phyloP scores from a whole-genome alignment of 2,113 vertebrate species.

The Apteryx mantelli region DNA sequence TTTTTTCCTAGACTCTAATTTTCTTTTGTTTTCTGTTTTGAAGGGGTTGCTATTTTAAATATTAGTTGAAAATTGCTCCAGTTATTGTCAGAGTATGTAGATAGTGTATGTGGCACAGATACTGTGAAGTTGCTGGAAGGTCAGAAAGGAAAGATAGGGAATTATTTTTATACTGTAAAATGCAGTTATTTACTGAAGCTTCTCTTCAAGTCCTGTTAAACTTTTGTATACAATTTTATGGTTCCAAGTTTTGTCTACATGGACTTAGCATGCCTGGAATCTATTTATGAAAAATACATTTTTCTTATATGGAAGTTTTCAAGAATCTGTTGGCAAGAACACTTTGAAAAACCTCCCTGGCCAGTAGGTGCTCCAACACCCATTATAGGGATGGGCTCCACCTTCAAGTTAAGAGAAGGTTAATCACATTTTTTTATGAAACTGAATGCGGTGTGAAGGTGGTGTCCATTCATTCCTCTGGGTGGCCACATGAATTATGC shows the following conservation, averaged over 20 bases:
- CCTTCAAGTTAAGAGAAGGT: neutral
- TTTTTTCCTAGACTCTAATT: neutral
- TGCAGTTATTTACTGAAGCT: neutral
- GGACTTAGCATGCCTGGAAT: neutral
- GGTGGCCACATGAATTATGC: rapidly evolving
- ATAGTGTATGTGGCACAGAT: neutral
- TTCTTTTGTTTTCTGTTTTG: neutral
- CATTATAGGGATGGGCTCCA: neutral
- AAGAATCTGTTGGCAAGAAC: neutral
- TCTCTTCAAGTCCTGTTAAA: neutral
- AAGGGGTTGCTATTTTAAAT: neutral
- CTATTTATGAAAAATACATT: neutral
- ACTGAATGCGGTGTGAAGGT: neutral
- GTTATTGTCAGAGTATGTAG: neutral
- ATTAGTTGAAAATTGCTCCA: neutral
- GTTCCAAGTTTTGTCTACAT: neutral
- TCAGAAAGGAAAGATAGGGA: neutral
- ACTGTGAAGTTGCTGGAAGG: neutral
- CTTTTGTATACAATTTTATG: neutral
- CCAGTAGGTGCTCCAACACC: neutral
- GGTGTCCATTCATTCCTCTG: neutral
- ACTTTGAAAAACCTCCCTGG: neutral
- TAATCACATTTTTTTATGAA: neutral
- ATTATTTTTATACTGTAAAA: neutral
- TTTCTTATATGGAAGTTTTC: neutral